A percentile compares a stretch with the other conserved stretches of the same genome.
phyloP scores from a whole-genome alignment of 2,797 vertebrate species.

The Phyllotis vaccarum region DNA sequence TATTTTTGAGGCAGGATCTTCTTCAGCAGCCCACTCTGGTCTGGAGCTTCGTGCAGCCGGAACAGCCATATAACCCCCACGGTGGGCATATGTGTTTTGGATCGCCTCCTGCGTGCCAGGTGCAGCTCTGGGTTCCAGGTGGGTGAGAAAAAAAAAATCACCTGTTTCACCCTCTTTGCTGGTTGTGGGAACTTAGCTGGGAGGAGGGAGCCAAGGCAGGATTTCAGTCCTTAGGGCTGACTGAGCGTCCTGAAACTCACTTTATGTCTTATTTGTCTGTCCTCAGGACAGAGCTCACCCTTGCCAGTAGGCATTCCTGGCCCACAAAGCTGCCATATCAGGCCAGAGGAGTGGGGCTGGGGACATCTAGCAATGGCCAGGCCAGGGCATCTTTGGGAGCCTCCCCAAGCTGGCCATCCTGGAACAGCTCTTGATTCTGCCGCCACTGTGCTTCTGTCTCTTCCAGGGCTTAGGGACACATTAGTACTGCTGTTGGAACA shows the following conservation, averaged over 20 bases:
- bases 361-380: background rate
- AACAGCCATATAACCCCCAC: background rate
- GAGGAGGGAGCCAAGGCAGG: background rate
- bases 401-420: no score
- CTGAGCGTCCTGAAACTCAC: background rate
- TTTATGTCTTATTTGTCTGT: background rate
- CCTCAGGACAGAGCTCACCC: background rate
- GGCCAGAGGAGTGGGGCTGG: background rate
- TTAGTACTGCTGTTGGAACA: background rate
- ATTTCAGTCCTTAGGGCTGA: accelerated
- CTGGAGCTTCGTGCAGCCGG: no score
- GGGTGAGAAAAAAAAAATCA: background rate
- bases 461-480: background rate
- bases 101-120: background rate
- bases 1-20: background rate
- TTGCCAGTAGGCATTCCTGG: background rate
- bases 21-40: background rate
- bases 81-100: background rate
- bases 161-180: background rate
- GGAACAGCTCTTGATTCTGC: no score
- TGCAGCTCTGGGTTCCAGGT: background rate
- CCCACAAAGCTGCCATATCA: background rate
- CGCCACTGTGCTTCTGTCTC: no score
- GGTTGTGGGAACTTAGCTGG: background rate
- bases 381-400: background rate